These are phyloP conservation scores for Diarsia brunnea DNA, from an alignment of 2,888 invertebrate genomes.

Conservation along the genomic window DNA sequence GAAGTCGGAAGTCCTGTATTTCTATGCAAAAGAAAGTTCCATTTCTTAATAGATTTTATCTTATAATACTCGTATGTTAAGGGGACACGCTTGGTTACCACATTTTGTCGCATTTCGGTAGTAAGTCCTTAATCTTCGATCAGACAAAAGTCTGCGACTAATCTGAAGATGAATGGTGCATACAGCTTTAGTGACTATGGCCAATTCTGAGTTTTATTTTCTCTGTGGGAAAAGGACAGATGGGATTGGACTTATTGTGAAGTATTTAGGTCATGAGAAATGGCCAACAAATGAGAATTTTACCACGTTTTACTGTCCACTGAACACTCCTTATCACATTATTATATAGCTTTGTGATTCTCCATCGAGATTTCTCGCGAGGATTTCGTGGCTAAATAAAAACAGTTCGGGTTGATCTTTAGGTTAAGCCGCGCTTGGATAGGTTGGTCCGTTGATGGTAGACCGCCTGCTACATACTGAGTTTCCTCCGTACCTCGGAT, in stretches of 20 bases:
- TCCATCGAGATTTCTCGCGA: neutral
- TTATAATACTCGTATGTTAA: no score
- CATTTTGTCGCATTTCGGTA: slow-evolving; percentile 42
- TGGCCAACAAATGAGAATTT: neutral
- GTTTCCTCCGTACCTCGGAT: no score
- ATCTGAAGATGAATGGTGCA: slow-evolving; percentile 55
- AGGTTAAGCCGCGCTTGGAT: no score
- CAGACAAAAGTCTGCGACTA: slow-evolving; percentile 52
- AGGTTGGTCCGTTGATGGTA: no score
- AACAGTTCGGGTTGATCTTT: no score
- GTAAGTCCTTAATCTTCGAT: slow-evolving; percentile 42
- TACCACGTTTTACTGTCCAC: neutral
- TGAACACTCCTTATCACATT: neutral
- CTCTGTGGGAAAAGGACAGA: slow-evolving; percentile 40
- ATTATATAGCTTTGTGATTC: neutral
- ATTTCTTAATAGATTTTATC: slow-evolving; percentile 58
- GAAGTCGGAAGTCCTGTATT: slow-evolving; percentile 59
- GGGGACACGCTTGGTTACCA: slow-evolving; percentile 53
- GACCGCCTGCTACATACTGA: no score
- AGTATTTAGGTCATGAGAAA: slow-evolving; percentile 44
- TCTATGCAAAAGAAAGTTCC: slow-evolving; percentile 36
- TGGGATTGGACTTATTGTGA: slow-evolving; percentile 27
- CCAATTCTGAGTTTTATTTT: slow-evolving; percentile 32
- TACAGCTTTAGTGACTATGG: slow-evolving; percentile 21
- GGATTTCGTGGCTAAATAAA: no score